phyloP scores from a whole-genome alignment of 2,797 vertebrate genomes.

The Amblyraja radiata region DNA sequence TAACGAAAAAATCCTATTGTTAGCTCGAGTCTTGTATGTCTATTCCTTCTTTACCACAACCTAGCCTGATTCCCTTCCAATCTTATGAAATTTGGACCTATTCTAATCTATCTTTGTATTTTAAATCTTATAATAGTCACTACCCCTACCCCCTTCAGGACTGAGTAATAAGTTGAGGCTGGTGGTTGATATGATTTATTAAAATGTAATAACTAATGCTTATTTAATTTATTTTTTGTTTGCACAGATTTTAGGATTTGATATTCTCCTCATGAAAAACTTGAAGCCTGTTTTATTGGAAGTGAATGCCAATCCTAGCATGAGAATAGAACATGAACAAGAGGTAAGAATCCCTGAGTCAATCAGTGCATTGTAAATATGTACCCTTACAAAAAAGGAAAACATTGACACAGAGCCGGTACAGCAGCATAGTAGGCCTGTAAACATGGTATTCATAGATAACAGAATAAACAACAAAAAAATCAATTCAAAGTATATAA shows the following conservation, averaged over 20 bases:
- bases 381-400: not conserved
- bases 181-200: constrained; percentile 5
- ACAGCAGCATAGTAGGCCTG: not conserved
- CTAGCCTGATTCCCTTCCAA: not conserved
- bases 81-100: not conserved
- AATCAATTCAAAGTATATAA: too few relatives aligned
- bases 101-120: not conserved
- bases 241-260: constrained; percentile 89
- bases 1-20: not conserved
- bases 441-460: too few relatives aligned
- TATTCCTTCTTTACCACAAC: too few relatives aligned
- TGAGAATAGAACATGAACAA: constrained; percentile 92
- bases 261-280: constrained; percentile 93
- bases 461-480: too few relatives aligned
- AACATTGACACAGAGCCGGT: not conserved
- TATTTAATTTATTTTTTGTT: constrained; percentile 42
- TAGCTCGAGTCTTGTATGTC: not conserved
- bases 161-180: not conserved
- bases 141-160: too few relatives aligned
- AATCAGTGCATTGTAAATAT: not conserved
- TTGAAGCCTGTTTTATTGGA: constrained; percentile 89
- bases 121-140: not conserved
- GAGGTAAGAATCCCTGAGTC: constrained; percentile 63
- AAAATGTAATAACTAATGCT: not conserved
- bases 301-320: constrained; percentile 96